Base-by-base conservation (phyloP, 2,888 invertebrate genomes). In the Cheilosia vernalis region DNA sequence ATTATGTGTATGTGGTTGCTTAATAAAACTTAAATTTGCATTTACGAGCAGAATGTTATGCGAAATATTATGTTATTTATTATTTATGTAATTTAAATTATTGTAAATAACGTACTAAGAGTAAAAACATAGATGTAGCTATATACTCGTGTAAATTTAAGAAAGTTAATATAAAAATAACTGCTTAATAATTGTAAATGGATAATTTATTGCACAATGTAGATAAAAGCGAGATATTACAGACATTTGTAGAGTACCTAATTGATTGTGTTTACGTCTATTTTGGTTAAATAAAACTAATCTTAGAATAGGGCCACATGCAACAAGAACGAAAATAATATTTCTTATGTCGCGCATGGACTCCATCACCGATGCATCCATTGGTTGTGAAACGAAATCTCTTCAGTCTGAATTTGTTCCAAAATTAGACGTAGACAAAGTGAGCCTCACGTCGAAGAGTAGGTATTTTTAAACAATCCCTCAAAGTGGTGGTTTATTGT, bases 161-260 rank as follows among this genome's bases (percentile, higher is more conserved):
- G 58, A 30, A 47, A 49, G 49, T 49, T 42, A 9, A 40, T 17
- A 33, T 33, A 60, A 24, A 17, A 70, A 1, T 51, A 67, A 60
- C 53, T 66, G 33, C 40, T 40, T 53, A 69, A n/a, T 44, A 30
- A 69, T 69, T 61, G 53, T 69, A 69, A 55, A 69, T 44, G 47
- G 27, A 40, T 78, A 69, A 78, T 78, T 78, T 78, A 70, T 78
- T 78, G 61, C 76, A 76, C 67, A 60, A 67, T 76, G 76, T 76
- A 76, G 42, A 51, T 76, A 51, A 33, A 37, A 61, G 60, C 21
- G 21, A 77, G 61, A 60, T 17, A 77, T 44, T 33, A 60, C 53
- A 67, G 60, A 77, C 21, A 61, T 67, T 60, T 77, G 27, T 60
- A 55, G 61, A 64, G 13, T 42, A 27, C 27, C 27, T 27, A 55